Conservation (phyloP, 2,113 vertebrate species). For the Eretmochelys imbricata region DNA sequence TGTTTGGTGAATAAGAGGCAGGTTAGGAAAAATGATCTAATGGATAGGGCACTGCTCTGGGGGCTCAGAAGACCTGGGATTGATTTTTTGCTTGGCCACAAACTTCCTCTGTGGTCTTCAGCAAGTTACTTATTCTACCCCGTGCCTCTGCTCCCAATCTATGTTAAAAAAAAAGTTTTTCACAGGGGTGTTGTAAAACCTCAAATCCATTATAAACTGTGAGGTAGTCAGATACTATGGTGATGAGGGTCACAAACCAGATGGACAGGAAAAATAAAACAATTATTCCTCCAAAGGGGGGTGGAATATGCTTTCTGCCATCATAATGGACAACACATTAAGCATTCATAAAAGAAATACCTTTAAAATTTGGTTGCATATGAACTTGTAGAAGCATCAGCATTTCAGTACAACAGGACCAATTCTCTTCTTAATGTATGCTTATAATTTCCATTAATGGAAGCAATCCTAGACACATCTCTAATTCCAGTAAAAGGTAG, state of each 20-base stretch:
- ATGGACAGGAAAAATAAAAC: fast-evolving
- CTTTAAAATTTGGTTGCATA: not conserved
- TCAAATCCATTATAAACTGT: not conserved
- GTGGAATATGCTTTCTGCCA: not conserved
- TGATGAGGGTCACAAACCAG: not conserved
- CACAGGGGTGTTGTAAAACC: not conserved
- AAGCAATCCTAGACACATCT: not conserved
- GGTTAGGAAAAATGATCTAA: not conserved
- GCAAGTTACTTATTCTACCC: not conserved
- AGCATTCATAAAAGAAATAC: not conserved
- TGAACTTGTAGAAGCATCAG: not conserved
- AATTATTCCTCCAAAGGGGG: not conserved
- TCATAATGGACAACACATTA: not conserved
- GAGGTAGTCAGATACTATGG: not conserved
- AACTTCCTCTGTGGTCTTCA: not conserved
- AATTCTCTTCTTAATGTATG: not conserved
- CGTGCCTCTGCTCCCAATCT: not conserved
- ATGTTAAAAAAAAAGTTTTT: not conserved
- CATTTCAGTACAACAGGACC: not conserved
- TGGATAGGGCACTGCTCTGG: not conserved
- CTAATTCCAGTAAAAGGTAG: not conserved
- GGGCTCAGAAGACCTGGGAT: not conserved
- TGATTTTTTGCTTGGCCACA: not conserved
- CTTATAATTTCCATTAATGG: not conserved
- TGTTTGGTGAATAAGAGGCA: not conserved